Percentiles rank a stretch among this genome's conserved stretches.
phyloP scores from a whole-genome alignment of 2,888 invertebrate species.

The Aethes cnicana region DNA sequence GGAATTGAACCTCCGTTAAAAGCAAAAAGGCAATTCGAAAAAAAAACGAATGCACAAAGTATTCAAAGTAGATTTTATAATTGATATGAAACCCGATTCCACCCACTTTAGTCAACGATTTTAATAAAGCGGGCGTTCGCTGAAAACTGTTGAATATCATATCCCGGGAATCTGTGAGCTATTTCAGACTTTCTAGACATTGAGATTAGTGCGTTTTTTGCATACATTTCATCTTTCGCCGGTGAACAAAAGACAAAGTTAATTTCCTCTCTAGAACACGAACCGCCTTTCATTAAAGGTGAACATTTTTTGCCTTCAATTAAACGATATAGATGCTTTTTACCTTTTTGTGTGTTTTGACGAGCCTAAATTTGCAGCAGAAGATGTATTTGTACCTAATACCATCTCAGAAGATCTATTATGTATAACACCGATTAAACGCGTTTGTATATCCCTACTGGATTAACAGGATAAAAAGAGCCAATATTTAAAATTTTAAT shows the following conservation, averaged over 20 bases:
- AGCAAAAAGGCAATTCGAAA: too few relatives aligned
- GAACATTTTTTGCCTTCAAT: slow-evolving; percentile 23
- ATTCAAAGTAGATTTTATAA: background rate
- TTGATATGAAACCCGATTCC: background rate
- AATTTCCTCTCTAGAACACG: slow-evolving; percentile 25
- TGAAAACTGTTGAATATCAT: slow-evolving; percentile 17
- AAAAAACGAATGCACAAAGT: too few relatives aligned
- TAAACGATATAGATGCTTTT: slow-evolving; percentile 22
- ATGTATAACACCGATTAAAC: too few relatives aligned
- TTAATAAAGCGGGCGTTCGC: slow-evolving; percentile 17
- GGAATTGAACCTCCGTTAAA: too few relatives aligned
- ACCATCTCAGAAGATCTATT: too few relatives aligned
- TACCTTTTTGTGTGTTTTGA: slow-evolving; percentile 1
- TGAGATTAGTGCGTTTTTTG: background rate
- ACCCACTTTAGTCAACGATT: slow-evolving; percentile 12
- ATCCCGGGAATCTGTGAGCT: background rate
- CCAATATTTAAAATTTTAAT: too few relatives aligned
- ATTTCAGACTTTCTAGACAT: slow-evolving; percentile 4
- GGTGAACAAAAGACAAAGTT: slow-evolving; percentile 27
- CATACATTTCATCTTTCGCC: background rate
- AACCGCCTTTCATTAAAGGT: slow-evolving; percentile 26
- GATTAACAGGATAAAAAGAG: too few relatives aligned
- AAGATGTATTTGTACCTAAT: too few relatives aligned
- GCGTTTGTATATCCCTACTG: too few relatives aligned
- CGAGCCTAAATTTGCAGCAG: too few relatives aligned